A percentile compares a stretch with the other conserved stretches of the same genome.
Conservation (phyloP, 2,888 invertebrate genomes). For the Brenthis daphne region DNA sequence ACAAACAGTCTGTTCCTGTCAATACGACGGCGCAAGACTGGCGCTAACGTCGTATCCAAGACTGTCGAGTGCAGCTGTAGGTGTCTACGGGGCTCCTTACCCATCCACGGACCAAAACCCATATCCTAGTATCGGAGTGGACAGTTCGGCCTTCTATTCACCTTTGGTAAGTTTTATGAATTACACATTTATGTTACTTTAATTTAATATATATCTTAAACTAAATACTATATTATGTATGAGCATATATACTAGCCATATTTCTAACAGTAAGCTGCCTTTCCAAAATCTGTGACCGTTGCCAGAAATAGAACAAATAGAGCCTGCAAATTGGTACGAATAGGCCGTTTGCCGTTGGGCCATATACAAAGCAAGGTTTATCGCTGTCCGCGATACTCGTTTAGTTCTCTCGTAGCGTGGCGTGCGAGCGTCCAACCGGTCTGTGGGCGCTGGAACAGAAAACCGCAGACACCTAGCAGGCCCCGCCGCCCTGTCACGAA, state of each 20-base stretch:
- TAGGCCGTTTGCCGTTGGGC: conserved; percentile 69
- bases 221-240: conserved; percentile 3
- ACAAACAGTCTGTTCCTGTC: conserved; percentile 96
- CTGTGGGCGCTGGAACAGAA: conserved; percentile 77
- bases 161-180: conserved; percentile 90
- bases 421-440: conserved; percentile 75
- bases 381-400: conserved; percentile 71
- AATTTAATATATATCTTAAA: conserved; percentile 8
- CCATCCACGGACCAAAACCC: conserved; percentile 96
- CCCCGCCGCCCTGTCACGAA: conserved; percentile 74
- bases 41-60: conserved; percentile 91
- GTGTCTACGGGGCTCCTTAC: conserved; percentile 93
- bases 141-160: conserved; percentile 97
- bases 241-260: conserved; percentile 13
- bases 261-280: conserved; percentile 20
- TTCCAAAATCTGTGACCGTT: conserved; percentile 37
- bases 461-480: conserved; percentile 77
- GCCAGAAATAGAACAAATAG: conserved; percentile 50
- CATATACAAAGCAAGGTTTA: conserved; percentile 70
- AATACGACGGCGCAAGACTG: conserved; percentile 94
- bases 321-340: conserved; percentile 71
- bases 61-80: conserved; percentile 88
- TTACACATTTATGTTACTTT: conserved; percentile 45
- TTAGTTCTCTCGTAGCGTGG: conserved; percentile 71
- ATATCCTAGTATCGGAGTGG: conserved; percentile 95